Percentiles rank a stretch among this genome's conserved stretches.
Conservation (phyloP, 2,113 vertebrate species). For the Pluvianellus socialis region DNA sequence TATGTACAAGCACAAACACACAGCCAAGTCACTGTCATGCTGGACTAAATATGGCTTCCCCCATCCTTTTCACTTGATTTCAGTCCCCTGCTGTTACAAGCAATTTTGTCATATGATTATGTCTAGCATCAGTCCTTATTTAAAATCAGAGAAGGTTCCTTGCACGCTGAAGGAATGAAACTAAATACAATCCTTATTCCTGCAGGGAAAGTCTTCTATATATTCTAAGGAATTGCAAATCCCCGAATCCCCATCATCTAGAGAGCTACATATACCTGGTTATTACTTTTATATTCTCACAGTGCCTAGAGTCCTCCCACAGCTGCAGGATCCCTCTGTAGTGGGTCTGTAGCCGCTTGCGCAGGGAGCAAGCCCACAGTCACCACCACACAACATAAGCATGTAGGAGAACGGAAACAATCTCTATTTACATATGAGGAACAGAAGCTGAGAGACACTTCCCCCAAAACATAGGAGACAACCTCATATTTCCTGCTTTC, state of each 20-base stretch:
- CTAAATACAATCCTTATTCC: neutral
- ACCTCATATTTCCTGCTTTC: neutral
- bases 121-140: neutral
- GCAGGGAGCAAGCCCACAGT: neutral
- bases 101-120: neutral
- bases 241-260: neutral
- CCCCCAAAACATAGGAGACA: neutral
- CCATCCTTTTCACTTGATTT: neutral
- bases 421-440: neutral
- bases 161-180: neutral
- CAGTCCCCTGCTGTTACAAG: neutral
- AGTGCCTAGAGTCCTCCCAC: neutral
- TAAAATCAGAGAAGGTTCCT: neutral
- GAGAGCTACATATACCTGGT: neutral
- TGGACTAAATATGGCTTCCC: neutral
- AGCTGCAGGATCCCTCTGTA: neutral
- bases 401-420: neutral
- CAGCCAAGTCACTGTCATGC: neutral
- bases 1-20: neutral
- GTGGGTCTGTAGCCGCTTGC: neutral
- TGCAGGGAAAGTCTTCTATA: neutral
- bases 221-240: neutral
- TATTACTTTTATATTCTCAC: neutral
- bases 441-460: neutral
- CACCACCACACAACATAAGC: neutral